phyloP scores from a whole-genome alignment of 2,113 vertebrate genomes.

The Hippocampus comes region DNA sequence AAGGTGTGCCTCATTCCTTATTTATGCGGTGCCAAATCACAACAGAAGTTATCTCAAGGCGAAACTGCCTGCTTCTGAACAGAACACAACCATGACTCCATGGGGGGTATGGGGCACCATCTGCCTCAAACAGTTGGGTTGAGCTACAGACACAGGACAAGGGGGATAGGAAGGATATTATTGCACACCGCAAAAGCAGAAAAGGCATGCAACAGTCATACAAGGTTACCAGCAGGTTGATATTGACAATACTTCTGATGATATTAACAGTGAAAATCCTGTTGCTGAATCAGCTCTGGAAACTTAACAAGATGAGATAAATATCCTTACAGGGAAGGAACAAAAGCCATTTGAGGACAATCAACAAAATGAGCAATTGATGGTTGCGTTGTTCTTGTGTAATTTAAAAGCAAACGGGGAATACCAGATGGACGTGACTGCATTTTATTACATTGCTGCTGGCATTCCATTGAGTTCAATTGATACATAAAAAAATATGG shows the following conservation, averaged over 20 bases:
- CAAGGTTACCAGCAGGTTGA: background rate
- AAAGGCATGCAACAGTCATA: background rate
- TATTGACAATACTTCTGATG: background rate
- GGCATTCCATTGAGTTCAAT: conserved; percentile 17
- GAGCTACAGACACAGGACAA: background rate
- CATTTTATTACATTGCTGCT: background rate
- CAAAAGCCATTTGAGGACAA: conserved; percentile 22
- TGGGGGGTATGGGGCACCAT: conserved; percentile 1
- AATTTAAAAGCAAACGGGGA: conserved; percentile 47
- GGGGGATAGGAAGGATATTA: background rate
- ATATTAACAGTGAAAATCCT: background rate
- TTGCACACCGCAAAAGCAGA: background rate
- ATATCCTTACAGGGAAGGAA: background rate
- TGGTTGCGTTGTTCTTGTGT: conserved; percentile 31
- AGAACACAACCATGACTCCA: background rate
- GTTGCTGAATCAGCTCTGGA: background rate
- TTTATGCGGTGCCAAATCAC: background rate
- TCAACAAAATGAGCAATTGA: conserved; percentile 53
- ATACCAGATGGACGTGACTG: conserved; percentile 11
- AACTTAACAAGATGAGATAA: background rate
- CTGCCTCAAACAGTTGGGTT: background rate
- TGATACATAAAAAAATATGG: conserved; percentile 18
- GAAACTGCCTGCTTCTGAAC: background rate
- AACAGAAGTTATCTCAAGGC: conserved; percentile 5
- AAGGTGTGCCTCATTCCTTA: background rate